Base-by-base conservation (phyloP, 2,888 invertebrate species). In the Colostygia pectinataria region DNA sequence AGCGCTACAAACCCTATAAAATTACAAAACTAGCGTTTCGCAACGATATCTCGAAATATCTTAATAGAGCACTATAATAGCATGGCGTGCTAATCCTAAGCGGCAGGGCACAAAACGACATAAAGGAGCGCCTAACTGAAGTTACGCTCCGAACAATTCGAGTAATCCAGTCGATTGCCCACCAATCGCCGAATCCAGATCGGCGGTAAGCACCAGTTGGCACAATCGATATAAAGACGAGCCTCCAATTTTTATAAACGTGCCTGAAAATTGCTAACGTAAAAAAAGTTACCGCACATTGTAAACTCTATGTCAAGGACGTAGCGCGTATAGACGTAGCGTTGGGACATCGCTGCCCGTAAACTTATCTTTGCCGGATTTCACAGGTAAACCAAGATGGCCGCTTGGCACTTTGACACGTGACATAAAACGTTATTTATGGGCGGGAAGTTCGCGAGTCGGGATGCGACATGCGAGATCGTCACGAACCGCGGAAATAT, bases 371-470 rank as follows among this genome's bases (percentile, higher is more conserved):
- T 74, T 68, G 74, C 65, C 61, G 63, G 65, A 71, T 71, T 77
- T 79, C 68, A 68, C 72, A 71, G 69, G 71, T 68, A 69, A 75
- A 72, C 63, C 75, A 86, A 84, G 79, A 86, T 83, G 85, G 84
- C 82, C 70, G 75, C 75, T 80, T 66, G 32, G 45, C 69, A 74
- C 44, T 51, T 45, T 83, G 87, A 85, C 86, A 87, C 78, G 76
- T 87, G 85, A 83, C 84, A 87, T 89, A 86, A 84, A 88, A 82
- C 66, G 64, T 77, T 84, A 82, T 89, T 89, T 89, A 89, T 71
- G 74, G 71, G 70, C 73, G 74, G 80, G 74, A 84, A 87, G 84
- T 90, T 90, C 74, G 88, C 86, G 79, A 85, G 73, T 71, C 74
- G 64, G 80, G 79, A 80, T 80, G 72, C 71, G 80, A 81, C 88